Evolutionary conservation across 2,113 vertebrate genomes (phyloP).

Genomic region (Tretioscincus oriximinensis): DNA sequence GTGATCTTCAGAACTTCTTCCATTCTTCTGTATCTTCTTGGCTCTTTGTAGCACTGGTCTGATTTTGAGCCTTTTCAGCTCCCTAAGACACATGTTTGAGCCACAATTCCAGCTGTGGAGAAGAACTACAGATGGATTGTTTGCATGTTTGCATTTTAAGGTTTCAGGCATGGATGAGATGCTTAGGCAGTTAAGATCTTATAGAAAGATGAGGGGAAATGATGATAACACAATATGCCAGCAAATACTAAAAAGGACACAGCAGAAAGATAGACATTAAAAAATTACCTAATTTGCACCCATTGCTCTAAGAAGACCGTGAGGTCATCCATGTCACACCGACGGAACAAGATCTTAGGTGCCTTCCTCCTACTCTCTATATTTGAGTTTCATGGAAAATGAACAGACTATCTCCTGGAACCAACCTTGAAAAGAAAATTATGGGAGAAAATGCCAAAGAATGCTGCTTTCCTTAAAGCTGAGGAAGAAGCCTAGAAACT

Average conservation of each 20-base stretch:
- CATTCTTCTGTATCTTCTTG: constrained; percentile 42
- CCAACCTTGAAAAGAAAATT: background rate
- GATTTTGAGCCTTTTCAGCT: constrained; percentile 37
- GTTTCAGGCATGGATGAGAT: too few relatives aligned
- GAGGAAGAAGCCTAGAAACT: background rate
- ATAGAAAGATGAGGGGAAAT: background rate
- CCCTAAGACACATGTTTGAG: constrained; percentile 33
- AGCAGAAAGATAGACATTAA: background rate
- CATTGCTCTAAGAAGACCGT: constrained; percentile 24
- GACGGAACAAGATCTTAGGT: background rate
- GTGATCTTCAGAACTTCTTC: background rate
- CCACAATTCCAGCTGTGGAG: background rate
- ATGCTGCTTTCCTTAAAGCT: background rate
- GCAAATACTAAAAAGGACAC: background rate
- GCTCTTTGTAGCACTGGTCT: constrained; percentile 29
- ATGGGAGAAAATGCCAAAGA: background rate
- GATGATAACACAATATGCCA: background rate
- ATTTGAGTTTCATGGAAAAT: accelerated
- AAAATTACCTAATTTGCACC: too few relatives aligned
- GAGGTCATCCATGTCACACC: background rate
- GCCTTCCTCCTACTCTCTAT: constrained; percentile 1
- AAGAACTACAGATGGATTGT: background rate
- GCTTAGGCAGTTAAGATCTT: background rate
- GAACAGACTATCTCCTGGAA: constrained; percentile 3
- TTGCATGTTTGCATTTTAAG: too few relatives aligned